A percentile compares a stretch with the other conserved stretches of the same genome.
Evolutionary conservation across 2,888 invertebrate species (phyloP).

Genomic region (Leucophora obtusa): DNA sequence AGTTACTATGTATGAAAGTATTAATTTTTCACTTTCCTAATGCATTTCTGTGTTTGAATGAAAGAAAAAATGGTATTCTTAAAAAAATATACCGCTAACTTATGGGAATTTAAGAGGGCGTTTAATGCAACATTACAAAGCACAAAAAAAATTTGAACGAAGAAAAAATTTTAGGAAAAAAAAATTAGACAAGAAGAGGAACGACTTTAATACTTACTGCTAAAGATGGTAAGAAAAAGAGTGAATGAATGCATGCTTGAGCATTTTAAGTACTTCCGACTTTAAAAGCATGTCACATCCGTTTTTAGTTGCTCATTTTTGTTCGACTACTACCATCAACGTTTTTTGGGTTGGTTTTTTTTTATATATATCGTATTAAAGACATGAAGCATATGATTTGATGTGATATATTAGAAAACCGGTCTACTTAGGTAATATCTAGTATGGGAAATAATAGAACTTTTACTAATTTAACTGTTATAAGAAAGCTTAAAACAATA

Average conservation of each 20-base stretch:
- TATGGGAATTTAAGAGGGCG: constrained; percentile 47
- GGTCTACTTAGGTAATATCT: constrained; percentile 5
- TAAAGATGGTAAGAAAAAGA: constrained; percentile 8
- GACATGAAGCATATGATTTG: constrained; percentile 70
- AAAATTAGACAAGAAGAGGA: not conserved
- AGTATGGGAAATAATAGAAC: constrained; percentile 12
- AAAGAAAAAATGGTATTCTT: constrained; percentile 1
- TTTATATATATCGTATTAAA: constrained; percentile 64
- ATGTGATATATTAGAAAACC: constrained; percentile 52
- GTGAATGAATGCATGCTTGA: constrained; percentile 72
- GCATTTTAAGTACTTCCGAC: constrained; percentile 78
- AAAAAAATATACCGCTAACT: constrained; percentile 30
- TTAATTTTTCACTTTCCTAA: constrained; percentile 48
- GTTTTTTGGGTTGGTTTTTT: constrained; percentile 13
- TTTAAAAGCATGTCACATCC: constrained; percentile 79
- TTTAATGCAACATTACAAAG: constrained; percentile 27
- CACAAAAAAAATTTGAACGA: not conserved
- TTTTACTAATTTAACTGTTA: not conserved
- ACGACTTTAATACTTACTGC: not conserved
- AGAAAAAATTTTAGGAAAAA: no score
- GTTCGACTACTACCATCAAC: constrained; percentile 14
- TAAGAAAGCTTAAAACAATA: not conserved
- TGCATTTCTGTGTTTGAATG: not conserved
- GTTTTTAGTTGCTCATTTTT: constrained; percentile 61
- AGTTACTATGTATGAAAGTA: constrained; percentile 33